Evolutionary conservation across 2,113 vertebrate species (phyloP).

Genomic region (Dendrocopos noguchii): DNA sequence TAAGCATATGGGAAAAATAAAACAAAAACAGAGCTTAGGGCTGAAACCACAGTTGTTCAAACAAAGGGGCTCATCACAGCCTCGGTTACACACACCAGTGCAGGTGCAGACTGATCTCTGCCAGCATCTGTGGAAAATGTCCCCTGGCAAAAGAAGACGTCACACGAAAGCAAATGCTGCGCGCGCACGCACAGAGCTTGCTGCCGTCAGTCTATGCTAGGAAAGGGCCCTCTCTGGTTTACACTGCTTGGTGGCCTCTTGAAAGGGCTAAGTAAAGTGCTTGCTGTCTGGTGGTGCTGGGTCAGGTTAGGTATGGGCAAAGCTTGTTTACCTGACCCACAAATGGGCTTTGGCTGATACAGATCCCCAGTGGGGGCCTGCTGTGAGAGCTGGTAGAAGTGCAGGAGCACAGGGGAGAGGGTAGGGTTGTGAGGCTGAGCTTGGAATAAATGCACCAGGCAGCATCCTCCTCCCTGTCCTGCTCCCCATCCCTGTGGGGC

Average conservation of each 20-base stretch:
- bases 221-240: not conserved
- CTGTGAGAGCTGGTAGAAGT: not conserved
- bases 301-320: not conserved
- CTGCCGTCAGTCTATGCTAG: not conserved
- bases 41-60: constrained; percentile 45
- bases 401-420: not conserved
- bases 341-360: not conserved
- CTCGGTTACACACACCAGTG: not conserved
- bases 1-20: not conserved
- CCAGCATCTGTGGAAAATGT: constrained; percentile 39
- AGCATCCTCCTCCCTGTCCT: not conserved
- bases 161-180: fast-evolving
- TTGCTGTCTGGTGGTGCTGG: fast-evolving
- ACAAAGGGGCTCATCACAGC: not conserved
- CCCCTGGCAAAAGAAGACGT: not conserved
- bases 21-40: not conserved
- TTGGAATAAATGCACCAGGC: not conserved
- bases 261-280: not conserved
- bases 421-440: not conserved
- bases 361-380: not conserved
- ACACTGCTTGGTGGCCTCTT: not conserved
- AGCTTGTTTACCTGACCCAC: not conserved
- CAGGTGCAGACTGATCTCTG: constrained; percentile 43
- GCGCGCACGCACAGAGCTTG: fast-evolving
- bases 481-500: fast-evolving